A percentile compares a stretch with the other conserved stretches of the same genome.
Evolutionary conservation across 2,888 invertebrate genomes (phyloP).

Genomic region (Nemapogon koenigi): DNA sequence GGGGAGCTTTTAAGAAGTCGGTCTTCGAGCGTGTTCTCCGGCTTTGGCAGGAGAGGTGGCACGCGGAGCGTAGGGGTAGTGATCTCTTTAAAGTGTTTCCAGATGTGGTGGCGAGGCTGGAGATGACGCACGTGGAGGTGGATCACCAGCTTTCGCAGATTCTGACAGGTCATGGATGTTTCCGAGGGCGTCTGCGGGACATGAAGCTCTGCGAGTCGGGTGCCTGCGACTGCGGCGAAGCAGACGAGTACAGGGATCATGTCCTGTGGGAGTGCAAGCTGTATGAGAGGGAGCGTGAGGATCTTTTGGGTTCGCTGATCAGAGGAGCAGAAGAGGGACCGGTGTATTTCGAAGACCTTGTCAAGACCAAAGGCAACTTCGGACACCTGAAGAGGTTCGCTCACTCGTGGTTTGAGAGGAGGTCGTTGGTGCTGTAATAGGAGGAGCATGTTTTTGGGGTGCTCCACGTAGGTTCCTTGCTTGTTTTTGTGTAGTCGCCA

Average conservation of each 20-base stretch:
- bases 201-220: background rate
- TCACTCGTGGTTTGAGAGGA: slow-evolving; percentile 3
- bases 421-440: too few relatives aligned
- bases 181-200: too few relatives aligned
- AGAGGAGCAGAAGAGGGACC: slow-evolving; percentile 1
- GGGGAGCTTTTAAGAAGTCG: background rate
- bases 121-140: background rate
- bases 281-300: background rate
- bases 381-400: slow-evolving; percentile 1
- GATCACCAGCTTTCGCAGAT: slow-evolving; percentile 1
- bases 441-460: background rate
- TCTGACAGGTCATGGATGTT: slow-evolving; percentile 6
- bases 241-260: background rate
- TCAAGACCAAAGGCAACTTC: slow-evolving; percentile 6
- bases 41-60: slow-evolving; percentile 3
- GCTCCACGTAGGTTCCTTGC: too few relatives aligned
- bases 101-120: background rate
- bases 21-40: background rate
- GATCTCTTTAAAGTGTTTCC: slow-evolving; percentile 2
- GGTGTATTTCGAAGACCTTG: slow-evolving; percentile 8
- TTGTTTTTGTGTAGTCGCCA: too few relatives aligned
- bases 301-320: background rate
- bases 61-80: background rate
- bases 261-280: background rate
- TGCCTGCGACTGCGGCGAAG: background rate